Evolutionary conservation across 2,888 invertebrate genomes (phyloP), one percentile per base, ranked within the genome.

Genomic region (Lasioglossum figueresi): DNA sequence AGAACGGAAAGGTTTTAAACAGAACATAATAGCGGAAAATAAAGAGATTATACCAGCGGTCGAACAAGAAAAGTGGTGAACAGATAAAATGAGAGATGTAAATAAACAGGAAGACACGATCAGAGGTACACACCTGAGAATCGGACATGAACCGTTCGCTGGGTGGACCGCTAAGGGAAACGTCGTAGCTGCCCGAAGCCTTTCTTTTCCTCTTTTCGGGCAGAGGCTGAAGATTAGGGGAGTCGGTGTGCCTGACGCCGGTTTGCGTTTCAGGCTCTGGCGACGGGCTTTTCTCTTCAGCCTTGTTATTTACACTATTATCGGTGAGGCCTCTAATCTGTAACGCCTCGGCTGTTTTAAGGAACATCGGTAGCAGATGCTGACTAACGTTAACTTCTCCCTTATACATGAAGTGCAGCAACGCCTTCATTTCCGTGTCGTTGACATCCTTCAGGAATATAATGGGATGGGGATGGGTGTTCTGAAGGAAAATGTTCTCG

Each of bases 381-480:
- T 98, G 98, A 94, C 98, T 98, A 95, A 98, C 98, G 96, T 98
- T 98, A 93, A 98, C 98, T 96, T 98, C 98, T 94, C 97, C 98
- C 96, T 98, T 98, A 96, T 99, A 98, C 98, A 98, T 98, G 95
- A 98, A 98, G 96, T 98, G 98, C 95, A 98, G 96, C 94, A 98
- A 96, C 91, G 98, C 98, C 95, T 98, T 98, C 96, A 98, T 98
- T 96, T 98, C 98, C 95, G 97, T 97, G 95, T 97, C 97, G 96
- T 98, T 97, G 95, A 98, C 98, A 97, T 98, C 98, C 97, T 98
- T 98, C 94, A 98, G 97, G 95, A 98, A 98, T 96, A 98, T 98
- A 95, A 98, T 98, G 86, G 98, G 98, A 96, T 98, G 98, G 94
- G 98, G 98, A 96, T 98, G 98, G 92, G 96, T 96, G 95, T 98